These are phyloP conservation scores for Psittacus erithacus DNA, from an alignment of 2,113 vertebrate species.

Conservation along the genomic window DNA sequence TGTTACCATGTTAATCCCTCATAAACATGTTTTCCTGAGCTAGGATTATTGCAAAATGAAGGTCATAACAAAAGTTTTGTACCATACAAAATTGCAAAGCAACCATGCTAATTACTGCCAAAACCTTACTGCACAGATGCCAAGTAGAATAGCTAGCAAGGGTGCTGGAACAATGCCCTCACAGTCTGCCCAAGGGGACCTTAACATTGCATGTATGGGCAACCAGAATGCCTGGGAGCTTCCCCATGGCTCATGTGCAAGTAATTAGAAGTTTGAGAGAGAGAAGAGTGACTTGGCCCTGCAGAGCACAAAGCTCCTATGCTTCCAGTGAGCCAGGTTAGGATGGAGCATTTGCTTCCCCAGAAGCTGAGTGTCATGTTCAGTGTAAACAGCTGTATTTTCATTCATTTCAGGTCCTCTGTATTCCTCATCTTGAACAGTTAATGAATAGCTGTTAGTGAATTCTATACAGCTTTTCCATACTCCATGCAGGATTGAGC, in stretches of 20 bases:
- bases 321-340: background rate
- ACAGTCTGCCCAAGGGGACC: background rate
- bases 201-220: background rate
- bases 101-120: background rate
- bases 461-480: background rate
- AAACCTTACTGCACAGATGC: background rate
- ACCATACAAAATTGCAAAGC: background rate
- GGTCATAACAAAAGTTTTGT: slow-evolving; percentile 22
- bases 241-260: background rate
- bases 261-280: background rate
- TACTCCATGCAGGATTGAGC: background rate
- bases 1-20: slow-evolving; percentile 25
- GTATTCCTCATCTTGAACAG: background rate
- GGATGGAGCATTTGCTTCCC: background rate
- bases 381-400: background rate
- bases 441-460: background rate
- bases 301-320: background rate
- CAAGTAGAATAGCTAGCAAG: background rate
- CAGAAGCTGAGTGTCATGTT: background rate
- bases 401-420: background rate
- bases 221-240: background rate
- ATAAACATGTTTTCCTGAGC: slow-evolving; percentile 31
- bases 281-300: background rate
- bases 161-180: background rate
- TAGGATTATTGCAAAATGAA: slow-evolving; percentile 35